A percentile compares a stretch with the other conserved stretches of the same genome.
phyloP scores from a whole-genome alignment of 2,888 invertebrate genomes.

The Pollenia griseotomentosa region DNA sequence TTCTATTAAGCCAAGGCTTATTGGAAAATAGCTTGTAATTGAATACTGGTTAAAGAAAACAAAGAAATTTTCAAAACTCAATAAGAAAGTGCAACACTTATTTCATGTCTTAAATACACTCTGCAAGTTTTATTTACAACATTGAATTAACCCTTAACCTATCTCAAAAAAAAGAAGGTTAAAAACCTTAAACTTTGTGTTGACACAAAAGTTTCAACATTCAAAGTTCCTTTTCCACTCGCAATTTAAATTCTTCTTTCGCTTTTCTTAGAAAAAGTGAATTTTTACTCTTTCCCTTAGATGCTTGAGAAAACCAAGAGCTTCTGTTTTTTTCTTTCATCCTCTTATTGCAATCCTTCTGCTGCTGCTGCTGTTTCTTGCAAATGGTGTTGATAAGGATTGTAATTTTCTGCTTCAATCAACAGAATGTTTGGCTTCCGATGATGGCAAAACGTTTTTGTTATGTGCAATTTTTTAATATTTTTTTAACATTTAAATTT shows the following conservation, averaged over 20 bases:
- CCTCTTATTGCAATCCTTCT: background rate
- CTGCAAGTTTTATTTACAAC: too few species aligned
- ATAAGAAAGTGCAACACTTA: background rate
- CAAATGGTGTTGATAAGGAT: conserved; percentile 37
- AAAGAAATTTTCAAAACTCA: conserved; percentile 12
- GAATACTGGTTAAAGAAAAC: background rate
- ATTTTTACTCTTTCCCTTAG: background rate
- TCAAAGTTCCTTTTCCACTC: background rate
- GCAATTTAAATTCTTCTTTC: too few species aligned
- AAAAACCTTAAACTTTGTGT: conserved; percentile 55
- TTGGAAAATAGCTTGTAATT: conserved; percentile 34
- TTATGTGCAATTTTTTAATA: background rate
- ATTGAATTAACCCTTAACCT: too few species aligned
- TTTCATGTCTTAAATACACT: background rate
- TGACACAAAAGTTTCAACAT: conserved; percentile 58
- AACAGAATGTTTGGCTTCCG: conserved; percentile 32
- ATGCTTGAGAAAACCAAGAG: background rate
- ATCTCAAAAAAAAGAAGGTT: background rate
- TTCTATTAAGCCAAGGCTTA: background rate
- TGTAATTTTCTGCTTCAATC: conserved; percentile 58
- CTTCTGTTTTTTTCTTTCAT: background rate
- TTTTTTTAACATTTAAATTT: too few species aligned
- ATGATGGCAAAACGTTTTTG: background rate
- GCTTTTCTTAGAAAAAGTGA: too few species aligned
- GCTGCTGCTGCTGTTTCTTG: background rate